Percentiles rank a stretch among this genome's conserved stretches.
Evolutionary conservation across 2,797 vertebrate species (phyloP).

Genomic region (Tympanoctomys barrerae): DNA sequence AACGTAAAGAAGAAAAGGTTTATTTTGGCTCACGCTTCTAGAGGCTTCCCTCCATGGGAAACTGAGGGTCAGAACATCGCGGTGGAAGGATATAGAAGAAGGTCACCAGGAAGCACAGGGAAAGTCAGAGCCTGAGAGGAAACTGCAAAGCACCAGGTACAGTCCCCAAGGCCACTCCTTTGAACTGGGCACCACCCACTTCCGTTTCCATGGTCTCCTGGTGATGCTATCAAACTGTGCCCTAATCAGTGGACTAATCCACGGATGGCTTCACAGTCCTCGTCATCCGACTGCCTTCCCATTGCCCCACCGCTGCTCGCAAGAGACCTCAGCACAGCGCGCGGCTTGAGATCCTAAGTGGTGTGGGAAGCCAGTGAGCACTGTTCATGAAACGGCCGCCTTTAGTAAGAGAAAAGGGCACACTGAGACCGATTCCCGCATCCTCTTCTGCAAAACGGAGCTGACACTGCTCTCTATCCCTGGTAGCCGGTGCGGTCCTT

Average conservation of each 20-base stretch:
- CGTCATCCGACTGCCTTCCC: neutral
- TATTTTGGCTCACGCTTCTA: neutral
- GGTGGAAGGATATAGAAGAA: neutral
- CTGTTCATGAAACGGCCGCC: neutral
- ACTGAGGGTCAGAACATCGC: neutral
- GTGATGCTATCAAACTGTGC: neutral
- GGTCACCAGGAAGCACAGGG: neutral
- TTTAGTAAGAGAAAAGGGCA: neutral
- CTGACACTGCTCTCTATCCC: neutral
- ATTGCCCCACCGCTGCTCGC: neutral
- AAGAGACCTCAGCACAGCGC: neutral
- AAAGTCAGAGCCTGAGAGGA: neutral
- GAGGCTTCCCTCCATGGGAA: neutral
- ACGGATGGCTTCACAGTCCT: neutral
- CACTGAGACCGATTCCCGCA: too few relatives aligned
- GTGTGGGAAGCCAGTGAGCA: neutral
- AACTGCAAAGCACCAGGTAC: neutral
- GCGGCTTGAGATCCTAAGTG: too few relatives aligned
- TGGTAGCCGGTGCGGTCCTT: accelerated
- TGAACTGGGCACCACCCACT: neutral
- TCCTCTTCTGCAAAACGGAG: neutral
- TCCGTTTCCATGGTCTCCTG: neutral
- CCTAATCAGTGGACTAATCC: neutral
- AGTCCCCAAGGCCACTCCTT: neutral
- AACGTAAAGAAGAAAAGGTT: neutral